Base-by-base conservation (phyloP, 2,888 invertebrate genomes). In the Slavum lentiscoides region DNA sequence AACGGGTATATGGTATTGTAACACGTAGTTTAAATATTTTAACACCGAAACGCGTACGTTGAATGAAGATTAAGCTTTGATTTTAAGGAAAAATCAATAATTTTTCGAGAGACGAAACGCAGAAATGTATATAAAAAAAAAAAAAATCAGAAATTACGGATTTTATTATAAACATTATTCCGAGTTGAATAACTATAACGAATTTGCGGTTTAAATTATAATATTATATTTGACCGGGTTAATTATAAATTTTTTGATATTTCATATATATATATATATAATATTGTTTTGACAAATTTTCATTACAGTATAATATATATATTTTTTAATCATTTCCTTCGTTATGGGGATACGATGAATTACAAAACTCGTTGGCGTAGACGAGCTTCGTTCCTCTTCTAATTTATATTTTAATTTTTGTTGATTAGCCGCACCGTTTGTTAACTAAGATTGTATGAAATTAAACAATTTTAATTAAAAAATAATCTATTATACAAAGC, bases 371-470 rank as follows among this genome's bases (percentile, higher is more conserved):
- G 7, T 70, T n/a, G 37, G 37, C 6, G 13, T 15, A 21, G 19
- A 37, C n/a, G 0, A 30, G 19, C 9, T 30, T 19, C 2, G 30
- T 30, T 30, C 30, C 30, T 30, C 6, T 55, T 55, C 30, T 39
- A 37, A 70, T 70, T 70, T 58, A n/a, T 0, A 55, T 70, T 70
- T 70, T 55, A 70, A 55, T 70, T 37, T 70, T 70, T 1, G 13
- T 30, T 37, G 7, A 37, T 55, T 30, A 30, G 49, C 23, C 37
- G 30, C 30, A 30, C 30, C 30, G 15, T 69, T 55, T 37, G 37
- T 69, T 19, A 62, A 30, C 23, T 62, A 8, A 37, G 19, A 37
- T 64, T 37, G 5, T 64, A 59, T 11, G n/a, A n/a, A 11, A 21
- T 21, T 21, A 17, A 30, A 62, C 17, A 64, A 64, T 69, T 69